phyloP scores from a whole-genome alignment of 2,113 vertebrate species.

The Rostratula benghalensis region DNA sequence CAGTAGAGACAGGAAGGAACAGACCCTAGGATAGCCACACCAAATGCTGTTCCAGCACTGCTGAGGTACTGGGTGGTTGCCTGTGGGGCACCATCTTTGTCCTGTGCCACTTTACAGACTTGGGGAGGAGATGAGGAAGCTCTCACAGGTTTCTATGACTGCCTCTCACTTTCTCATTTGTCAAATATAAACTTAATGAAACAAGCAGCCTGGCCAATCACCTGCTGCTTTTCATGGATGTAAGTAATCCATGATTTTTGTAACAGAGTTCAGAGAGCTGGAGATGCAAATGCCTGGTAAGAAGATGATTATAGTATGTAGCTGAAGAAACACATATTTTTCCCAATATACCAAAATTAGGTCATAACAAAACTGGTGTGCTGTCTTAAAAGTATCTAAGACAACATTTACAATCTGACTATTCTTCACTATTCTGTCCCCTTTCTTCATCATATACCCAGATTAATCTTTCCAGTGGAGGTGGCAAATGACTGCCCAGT shows the following conservation, averaged over 20 bases:
- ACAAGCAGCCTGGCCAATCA: background rate
- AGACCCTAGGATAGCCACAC: fast-evolving
- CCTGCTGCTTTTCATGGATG: background rate
- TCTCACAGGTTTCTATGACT: background rate
- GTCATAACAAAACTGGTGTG: background rate
- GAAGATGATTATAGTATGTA: background rate
- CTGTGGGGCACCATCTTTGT: background rate
- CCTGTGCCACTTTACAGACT: background rate
- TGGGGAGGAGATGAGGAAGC: background rate
- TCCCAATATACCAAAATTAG: background rate
- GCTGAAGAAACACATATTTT: background rate
- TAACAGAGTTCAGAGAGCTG: background rate
- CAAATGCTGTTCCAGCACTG: background rate
- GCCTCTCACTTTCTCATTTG: background rate
- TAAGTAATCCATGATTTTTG: background rate
- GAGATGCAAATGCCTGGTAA: background rate
- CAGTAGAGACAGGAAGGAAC: background rate
- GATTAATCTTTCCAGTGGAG: background rate
- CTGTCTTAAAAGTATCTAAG: background rate
- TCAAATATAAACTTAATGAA: background rate
- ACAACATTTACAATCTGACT: background rate
- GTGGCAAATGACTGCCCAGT: background rate
- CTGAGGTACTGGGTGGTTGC: background rate
- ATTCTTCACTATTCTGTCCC: background rate
- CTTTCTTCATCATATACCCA: background rate